Conservation (phyloP, 2,113 vertebrate genomes). For the Oncorhynchus kisutch region DNA sequence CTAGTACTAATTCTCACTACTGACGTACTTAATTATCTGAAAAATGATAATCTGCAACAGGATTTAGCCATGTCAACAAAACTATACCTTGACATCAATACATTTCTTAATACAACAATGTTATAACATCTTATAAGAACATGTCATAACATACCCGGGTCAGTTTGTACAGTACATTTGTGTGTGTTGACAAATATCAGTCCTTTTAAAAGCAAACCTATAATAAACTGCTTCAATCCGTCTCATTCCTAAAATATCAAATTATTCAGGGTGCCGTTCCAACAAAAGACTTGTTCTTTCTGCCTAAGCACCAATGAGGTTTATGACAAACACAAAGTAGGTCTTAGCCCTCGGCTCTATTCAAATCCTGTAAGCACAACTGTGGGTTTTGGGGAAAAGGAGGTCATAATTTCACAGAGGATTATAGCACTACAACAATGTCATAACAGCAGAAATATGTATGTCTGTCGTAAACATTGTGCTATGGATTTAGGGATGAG, state of each 20-base stretch:
- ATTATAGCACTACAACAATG: conserved; percentile 4
- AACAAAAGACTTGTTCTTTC: conserved; percentile 35
- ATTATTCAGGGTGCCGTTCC: conserved; percentile 3
- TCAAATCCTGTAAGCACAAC: conserved; percentile 20
- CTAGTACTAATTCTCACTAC: too few relatives aligned
- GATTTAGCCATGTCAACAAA: too few relatives aligned
- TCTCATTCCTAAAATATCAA: too few relatives aligned
- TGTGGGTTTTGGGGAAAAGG: conserved; percentile 22
- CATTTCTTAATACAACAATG: too few relatives aligned
- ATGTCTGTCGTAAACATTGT: neutral
- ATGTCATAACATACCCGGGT: neutral
- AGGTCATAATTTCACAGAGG: conserved; percentile 21
- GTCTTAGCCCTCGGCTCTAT: conserved; percentile 8
- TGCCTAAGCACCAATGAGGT: conserved; percentile 24
- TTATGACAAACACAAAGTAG: conserved; percentile 29
- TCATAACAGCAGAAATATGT: conserved; percentile 10
- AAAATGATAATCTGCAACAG: too few relatives aligned
- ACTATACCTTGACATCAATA: too few relatives aligned
- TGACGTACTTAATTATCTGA: too few relatives aligned
- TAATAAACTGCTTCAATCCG: neutral
- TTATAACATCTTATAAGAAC: too few relatives aligned
- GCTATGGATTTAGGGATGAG: too few relatives aligned
- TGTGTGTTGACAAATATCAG: neutral
- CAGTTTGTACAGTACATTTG: neutral
- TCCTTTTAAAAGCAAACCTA: neutral